Evolutionary conservation across 1,140 invertebrate genomes (phyloP).

Genomic region (Schlechtendalia chinensis): DNA sequence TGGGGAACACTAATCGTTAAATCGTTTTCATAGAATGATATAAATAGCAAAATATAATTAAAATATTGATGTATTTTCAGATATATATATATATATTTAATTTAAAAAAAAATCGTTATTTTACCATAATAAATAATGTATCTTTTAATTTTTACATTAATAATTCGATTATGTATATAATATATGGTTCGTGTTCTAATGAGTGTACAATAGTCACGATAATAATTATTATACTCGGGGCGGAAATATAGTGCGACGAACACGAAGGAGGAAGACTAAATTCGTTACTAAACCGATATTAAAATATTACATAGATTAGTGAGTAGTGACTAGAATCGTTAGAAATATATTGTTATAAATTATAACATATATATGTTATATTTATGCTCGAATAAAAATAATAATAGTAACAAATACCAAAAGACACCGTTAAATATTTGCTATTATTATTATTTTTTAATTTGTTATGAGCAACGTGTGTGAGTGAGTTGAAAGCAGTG

Average conservation of each 20-base stretch:
- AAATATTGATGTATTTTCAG: not conserved
- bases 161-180: constrained; percentile 30
- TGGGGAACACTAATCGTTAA: not conserved
- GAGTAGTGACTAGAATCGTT: constrained; percentile 38
- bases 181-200: not conserved
- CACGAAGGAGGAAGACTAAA: constrained; percentile 20
- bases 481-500: constrained; percentile 12
- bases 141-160: not conserved
- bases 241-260: too few relatives aligned
- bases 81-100: not conserved
- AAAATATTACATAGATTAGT: constrained; percentile 8
- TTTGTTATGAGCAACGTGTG: constrained; percentile 12
- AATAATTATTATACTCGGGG: not conserved
- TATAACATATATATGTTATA: not conserved
- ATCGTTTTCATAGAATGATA: not conserved
- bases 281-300: constrained; percentile 11
- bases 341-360: not conserved
- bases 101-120: constrained; percentile 3
- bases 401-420: not conserved
- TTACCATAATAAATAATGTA: constrained; percentile 2
- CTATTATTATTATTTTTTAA: not conserved
- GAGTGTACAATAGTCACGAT: not conserved
- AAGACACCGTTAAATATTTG: too few relatives aligned
- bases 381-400: constrained; percentile 10
- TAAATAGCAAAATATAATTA: constrained; percentile 26